Evolutionary conservation across 2,797 vertebrate genomes (phyloP), one percentile per base, ranked within the genome.

Genomic region (Brachyrhaphis roseni): DNA sequence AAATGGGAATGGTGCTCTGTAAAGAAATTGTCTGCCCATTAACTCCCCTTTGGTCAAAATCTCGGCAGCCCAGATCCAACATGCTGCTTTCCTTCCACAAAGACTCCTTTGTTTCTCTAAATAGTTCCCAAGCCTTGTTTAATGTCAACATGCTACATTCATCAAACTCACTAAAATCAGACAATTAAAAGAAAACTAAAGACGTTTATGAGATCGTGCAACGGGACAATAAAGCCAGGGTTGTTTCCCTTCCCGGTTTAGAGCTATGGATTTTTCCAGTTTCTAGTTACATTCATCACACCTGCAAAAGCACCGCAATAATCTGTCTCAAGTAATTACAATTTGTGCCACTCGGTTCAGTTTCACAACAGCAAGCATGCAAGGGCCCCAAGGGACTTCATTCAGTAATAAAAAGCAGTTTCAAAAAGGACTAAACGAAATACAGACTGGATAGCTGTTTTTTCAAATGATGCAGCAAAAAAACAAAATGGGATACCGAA

Each of bases 1-100:
- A 76, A 20, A 47, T 49, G 57, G 36, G 6, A 76, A 77, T 36
- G 28, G 13, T 39, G 11, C 26, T 62, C 66, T 78, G 39, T 39
- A 13, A 74, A 77, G 66, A 74, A 79, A 53, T 18, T 41, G 55
- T 79, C 46, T 68, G 55, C 74, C 28, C 34, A 72, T 46, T 62
- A 36, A 47, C 43, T 59, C 45, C 79, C 78, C 84, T 84, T 66
- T 87, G 87, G 51, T 55, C 4, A 1, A 82, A 79, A 49, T 13
- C 72, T 73, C 41, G 31, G 77, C 46, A 79, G 55, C 28, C n/a
- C 41, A 62, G 8, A 34, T 75, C 49, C 59, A 77, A 78, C 78
- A 59, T 82, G 59, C 71, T 88, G 75, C 57, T 78, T 74, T 74
- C 18, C 36, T 49, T 81, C 11, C 15, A 86, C 73, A 90, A 83